Conservation (phyloP, 2,113 vertebrate genomes). For the Cettia cetti region DNA sequence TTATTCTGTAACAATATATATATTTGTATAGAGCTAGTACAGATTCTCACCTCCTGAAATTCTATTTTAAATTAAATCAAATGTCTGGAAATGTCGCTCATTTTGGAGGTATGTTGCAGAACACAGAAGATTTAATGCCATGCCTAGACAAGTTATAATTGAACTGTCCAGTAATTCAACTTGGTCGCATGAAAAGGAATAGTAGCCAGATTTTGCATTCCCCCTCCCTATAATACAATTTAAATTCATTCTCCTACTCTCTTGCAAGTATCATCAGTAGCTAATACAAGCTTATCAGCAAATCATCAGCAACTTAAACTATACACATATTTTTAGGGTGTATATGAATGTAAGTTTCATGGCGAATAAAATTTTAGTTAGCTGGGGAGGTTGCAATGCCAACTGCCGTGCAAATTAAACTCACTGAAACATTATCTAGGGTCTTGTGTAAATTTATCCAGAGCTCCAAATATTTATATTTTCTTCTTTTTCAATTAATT, state of each 20-base stretch:
- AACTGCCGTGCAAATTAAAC: neutral
- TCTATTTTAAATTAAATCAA: neutral
- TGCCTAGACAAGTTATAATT: neutral
- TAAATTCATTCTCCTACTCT: neutral
- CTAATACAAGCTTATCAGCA: neutral
- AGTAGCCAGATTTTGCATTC: neutral
- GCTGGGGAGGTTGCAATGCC: neutral
- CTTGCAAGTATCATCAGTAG: neutral
- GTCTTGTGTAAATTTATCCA: neutral
- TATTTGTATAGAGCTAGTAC: neutral
- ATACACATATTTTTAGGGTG: neutral
- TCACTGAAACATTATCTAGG: neutral
- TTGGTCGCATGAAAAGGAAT: neutral
- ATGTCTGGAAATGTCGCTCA: neutral
- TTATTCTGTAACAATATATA: neutral
- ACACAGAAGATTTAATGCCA: neutral
- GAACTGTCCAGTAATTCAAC: conserved; percentile 10
- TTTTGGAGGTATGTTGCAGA: neutral
- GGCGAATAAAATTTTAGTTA: neutral
- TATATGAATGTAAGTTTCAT: neutral
- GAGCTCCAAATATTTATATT: neutral
- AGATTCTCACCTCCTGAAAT: neutral
- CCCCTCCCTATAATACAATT: neutral
- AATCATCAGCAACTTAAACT: neutral
- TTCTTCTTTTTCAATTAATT: neutral